Conservation (phyloP, 2,113 vertebrate genomes). For the Catharus minimus region DNA sequence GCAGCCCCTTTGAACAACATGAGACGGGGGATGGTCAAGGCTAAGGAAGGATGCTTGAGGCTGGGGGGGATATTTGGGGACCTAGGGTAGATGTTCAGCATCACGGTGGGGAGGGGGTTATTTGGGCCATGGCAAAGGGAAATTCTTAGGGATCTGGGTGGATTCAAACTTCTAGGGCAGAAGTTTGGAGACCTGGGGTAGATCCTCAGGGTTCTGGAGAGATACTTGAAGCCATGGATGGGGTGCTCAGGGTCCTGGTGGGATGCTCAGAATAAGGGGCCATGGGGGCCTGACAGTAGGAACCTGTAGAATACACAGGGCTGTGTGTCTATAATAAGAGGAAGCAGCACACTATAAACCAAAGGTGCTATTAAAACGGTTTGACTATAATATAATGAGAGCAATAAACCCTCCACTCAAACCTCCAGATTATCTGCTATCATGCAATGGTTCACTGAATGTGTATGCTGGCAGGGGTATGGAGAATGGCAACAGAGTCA, state of each 20-base stretch:
- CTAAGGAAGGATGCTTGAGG: not conserved
- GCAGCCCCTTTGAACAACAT: not conserved
- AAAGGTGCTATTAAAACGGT: not conserved
- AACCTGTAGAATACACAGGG: not conserved
- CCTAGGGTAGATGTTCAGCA: not conserved
- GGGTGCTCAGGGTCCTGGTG: not conserved
- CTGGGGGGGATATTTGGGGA: not conserved
- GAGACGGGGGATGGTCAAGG: not conserved
- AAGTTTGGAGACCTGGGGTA: no score
- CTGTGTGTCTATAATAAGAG: fast-evolving
- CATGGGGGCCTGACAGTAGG: not conserved
- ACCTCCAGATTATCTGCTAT: slow-evolving; percentile 5
- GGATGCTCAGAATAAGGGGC: not conserved
- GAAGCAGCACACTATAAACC: not conserved
- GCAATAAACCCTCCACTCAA: slow-evolving; percentile 23
- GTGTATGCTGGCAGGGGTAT: not conserved
- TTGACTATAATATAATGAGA: not conserved
- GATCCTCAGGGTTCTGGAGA: not conserved
- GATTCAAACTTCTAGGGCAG: not conserved
- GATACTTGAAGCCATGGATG: not conserved
- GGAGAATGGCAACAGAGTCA: not conserved
- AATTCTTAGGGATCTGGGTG: not conserved
- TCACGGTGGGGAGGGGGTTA: no score
- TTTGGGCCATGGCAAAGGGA: fast-evolving
- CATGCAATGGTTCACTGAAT: not conserved